These are phyloP conservation scores for Brachionus angularis DNA, from an alignment of 1,140 invertebrate genomes.

Conservation along the genomic window DNA sequence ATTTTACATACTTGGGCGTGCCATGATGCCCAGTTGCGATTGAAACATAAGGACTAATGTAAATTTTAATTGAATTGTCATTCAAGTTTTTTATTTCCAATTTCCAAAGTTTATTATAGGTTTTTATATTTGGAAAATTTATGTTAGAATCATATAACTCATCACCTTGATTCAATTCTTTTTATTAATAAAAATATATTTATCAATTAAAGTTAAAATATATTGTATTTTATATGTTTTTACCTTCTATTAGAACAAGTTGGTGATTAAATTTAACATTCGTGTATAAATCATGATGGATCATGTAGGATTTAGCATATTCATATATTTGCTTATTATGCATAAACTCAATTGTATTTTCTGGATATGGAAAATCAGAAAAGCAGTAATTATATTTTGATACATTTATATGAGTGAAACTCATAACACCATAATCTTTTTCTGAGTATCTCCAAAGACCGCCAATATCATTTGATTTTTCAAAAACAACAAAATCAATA, in stretches of 20 bases:
- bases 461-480: constrained; percentile 51
- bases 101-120: constrained; percentile 29
- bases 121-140: constrained; percentile 9
- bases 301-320: constrained; percentile 40
- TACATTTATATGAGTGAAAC: constrained; percentile 57
- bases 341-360: constrained; percentile 46
- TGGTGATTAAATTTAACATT: constrained; percentile 28
- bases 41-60: constrained; percentile 48
- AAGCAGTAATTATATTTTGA: constrained; percentile 56
- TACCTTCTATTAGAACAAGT: constrained; percentile 30
- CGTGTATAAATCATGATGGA: neutral
- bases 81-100: constrained; percentile 14
- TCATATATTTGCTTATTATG: constrained; percentile 36
- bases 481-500: constrained; percentile 48
- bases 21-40: constrained; percentile 55
- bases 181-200: neutral
- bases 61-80: constrained; percentile 33
- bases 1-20: constrained; percentile 49
- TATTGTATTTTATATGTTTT: neutral
- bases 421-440: constrained; percentile 56
- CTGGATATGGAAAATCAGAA: constrained; percentile 54
- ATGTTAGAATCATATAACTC: neutral
- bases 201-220: neutral
- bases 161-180: neutral
- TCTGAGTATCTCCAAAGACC: constrained; percentile 54